Evolutionary conservation across 2,888 invertebrate genomes (phyloP), one percentile per base, ranked within the genome.

Genomic region (Byasa hedistus): DNA sequence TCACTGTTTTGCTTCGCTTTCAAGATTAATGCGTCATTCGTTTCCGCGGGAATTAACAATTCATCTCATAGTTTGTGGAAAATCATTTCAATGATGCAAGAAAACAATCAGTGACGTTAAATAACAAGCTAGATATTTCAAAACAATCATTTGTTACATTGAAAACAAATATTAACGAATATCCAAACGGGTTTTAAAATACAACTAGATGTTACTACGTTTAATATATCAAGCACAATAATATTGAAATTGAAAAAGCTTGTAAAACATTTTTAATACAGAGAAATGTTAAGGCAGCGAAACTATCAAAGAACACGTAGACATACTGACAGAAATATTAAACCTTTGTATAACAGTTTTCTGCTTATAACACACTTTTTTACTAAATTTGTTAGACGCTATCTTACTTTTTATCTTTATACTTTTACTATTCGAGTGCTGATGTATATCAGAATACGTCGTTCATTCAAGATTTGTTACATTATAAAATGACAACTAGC

Each of bases 1-100:
- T 90, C 0, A 87, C 89, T 17, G 80, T 89, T 48, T 75, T 90
- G 59, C 79, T 88, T n/a, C 76, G 84, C 61, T 78, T 83, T 64
- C 75, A 79, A 64, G 66, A 75, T 65, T 72, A 73, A 58, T 75
- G 52, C 56, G 54, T 55, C 12, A 39, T 51, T 57, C 27, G 23
- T 48, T 63, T 48, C 5, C 21, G 21, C 21, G 44, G 12, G 44
- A 32, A 39, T 44, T 23, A 23, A 22, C n/a, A 54, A 10, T 27
- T 52, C 54, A 58, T 66, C 64, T 56, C 55, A 15, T 27, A n/a
- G 55, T 32, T n/a, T 39, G 52, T 64, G 51, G 55, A 65, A 65
- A 21, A 60, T n/a, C 55, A 32, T 56, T 60, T 32, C 48, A 19
- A 48, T 56, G 55, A 60, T 48, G 65, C 32, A 60, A 54, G 12